Percentiles rank a stretch among this genome's conserved stretches.
These are phyloP conservation scores for Cerceris ruficornis DNA, from an alignment of 2,888 invertebrate genomes.

Conservation along the genomic window DNA sequence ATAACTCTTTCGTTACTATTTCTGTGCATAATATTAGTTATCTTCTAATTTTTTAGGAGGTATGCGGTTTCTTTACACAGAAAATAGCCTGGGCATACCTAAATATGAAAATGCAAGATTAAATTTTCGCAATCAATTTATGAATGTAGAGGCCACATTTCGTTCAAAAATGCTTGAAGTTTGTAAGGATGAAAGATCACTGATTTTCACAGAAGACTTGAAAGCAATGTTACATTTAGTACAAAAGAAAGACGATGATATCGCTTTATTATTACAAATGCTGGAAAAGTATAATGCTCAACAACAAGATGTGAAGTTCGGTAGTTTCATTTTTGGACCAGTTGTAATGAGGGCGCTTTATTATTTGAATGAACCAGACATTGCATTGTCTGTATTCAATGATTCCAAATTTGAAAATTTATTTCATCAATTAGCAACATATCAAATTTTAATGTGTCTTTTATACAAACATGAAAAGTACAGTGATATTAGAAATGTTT, in stretches of 20 bases:
- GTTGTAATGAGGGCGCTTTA: slow-evolving; percentile 91
- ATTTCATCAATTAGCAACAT: slow-evolving; percentile 88
- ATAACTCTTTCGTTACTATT: background rate
- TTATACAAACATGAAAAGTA: slow-evolving; percentile 87
- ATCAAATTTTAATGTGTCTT: slow-evolving; percentile 88
- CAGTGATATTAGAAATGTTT: slow-evolving; percentile 86
- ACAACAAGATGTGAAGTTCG: slow-evolving; percentile 88
- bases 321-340: slow-evolving; percentile 92
- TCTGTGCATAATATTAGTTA: no score
- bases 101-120: slow-evolving; percentile 84
- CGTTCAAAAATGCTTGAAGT: slow-evolving; percentile 87
- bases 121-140: slow-evolving; percentile 84
- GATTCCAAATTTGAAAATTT: slow-evolving; percentile 85
- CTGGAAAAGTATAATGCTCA: slow-evolving; percentile 88
- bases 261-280: slow-evolving; percentile 87
- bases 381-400: slow-evolving; percentile 86
- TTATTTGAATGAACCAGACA: slow-evolving; percentile 86
- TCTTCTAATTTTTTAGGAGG: slow-evolving; percentile 54
- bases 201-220: slow-evolving; percentile 93
- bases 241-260: slow-evolving; percentile 84
- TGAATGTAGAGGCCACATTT: slow-evolving; percentile 86
- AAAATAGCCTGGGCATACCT: slow-evolving; percentile 85
- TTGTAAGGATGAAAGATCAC: slow-evolving; percentile 82
- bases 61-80: slow-evolving; percentile 83
- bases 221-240: slow-evolving; percentile 91